Conservation (phyloP, 2,888 invertebrate genomes). For the Myathropa florea region DNA sequence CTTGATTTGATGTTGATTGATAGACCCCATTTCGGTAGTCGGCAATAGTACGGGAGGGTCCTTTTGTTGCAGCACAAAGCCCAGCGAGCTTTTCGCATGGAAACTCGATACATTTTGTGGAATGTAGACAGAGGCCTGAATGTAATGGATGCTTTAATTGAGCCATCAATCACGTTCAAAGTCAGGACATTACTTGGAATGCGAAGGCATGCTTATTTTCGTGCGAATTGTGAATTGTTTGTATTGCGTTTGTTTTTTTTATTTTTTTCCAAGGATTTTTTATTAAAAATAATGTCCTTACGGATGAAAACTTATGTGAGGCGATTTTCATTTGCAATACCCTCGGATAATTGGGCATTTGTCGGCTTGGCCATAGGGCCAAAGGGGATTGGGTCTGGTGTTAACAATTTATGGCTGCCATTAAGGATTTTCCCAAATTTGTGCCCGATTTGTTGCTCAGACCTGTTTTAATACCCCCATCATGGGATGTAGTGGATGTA, state of each 20-base stretch:
- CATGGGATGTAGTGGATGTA: conserved; percentile 13
- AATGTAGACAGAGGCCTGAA: conserved; percentile 20
- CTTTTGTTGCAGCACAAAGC: background rate
- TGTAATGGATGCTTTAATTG: conserved; percentile 53
- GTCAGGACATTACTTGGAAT: conserved; percentile 40
- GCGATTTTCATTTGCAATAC: conserved; percentile 1
- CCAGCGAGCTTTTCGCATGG: background rate
- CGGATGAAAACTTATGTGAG: conserved; percentile 1
- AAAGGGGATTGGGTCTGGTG: background rate
- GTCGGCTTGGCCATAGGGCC: background rate
- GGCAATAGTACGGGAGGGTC: background rate
- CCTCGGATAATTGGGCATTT: conserved; percentile 30
- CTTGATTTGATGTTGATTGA: conserved; percentile 51
- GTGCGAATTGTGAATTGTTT: background rate
- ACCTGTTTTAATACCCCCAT: conserved; percentile 10
- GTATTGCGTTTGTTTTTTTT: background rate
- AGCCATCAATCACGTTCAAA: conserved; percentile 57
- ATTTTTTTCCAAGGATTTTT: conserved; percentile 28
- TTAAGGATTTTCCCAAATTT: conserved; percentile 27
- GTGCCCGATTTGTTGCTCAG: conserved; percentile 18
- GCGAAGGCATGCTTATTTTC: conserved; percentile 10
- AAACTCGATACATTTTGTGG: background rate
- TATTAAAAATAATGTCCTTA: conserved; percentile 22
- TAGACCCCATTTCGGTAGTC: background rate
- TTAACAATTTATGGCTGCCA: conserved; percentile 27